These are phyloP conservation scores for Neoitamus cyanurus DNA, from an alignment of 2,888 invertebrate genomes.

Conservation along the genomic window DNA sequence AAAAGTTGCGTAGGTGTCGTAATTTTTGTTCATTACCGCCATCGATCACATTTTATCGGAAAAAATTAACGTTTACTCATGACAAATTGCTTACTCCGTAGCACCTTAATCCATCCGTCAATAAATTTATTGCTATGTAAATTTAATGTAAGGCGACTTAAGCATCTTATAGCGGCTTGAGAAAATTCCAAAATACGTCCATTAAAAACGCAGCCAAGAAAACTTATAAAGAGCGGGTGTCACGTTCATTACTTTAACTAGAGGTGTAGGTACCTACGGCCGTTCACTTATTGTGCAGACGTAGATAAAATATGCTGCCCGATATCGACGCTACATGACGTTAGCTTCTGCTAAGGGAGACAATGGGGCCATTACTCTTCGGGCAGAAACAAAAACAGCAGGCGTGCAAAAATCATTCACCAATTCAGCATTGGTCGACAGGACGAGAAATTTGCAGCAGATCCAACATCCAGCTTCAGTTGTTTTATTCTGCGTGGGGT, in stretches of 20 bases:
- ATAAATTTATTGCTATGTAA: not conserved
- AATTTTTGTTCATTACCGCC: no score
- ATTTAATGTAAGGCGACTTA: not conserved
- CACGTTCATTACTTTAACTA: not conserved
- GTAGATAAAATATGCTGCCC: not conserved
- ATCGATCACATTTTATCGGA: no score
- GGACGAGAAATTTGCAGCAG: not conserved
- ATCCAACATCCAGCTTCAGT: not conserved
- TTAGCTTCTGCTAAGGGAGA: not conserved
- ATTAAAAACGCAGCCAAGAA: not conserved
- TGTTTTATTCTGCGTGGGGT: not conserved
- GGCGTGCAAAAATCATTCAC: not conserved
- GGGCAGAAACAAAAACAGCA: constrained; percentile 6
- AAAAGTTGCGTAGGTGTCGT: no score
- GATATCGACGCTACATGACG: not conserved
- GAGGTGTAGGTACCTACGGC: not conserved
- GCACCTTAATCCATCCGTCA: not conserved
- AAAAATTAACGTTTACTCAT: not conserved
- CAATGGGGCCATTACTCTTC: not conserved
- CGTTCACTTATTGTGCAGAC: not conserved
- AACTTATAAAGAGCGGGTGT: not conserved
- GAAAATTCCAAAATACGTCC: not conserved
- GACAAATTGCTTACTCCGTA: not conserved
- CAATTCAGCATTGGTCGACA: not conserved
- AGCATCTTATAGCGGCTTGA: not conserved